phyloP scores from a whole-genome alignment of 2,797 vertebrate genomes.

The Glyptemys insculpta region DNA sequence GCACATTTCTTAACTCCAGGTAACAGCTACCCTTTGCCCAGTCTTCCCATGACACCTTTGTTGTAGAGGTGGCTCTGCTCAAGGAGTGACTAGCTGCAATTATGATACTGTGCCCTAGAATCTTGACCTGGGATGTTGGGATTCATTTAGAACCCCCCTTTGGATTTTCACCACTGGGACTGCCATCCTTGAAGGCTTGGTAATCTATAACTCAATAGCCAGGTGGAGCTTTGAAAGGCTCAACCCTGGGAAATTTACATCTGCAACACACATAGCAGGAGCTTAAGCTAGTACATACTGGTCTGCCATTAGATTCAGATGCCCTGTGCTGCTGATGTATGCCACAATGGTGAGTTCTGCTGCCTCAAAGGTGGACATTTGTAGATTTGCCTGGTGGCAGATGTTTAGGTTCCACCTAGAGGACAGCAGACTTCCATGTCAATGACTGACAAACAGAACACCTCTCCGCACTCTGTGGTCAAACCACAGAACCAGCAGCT shows the following conservation, averaged over 20 bases:
- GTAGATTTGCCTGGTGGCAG: too few relatives aligned
- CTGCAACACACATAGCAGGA: background rate
- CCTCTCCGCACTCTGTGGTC: too few relatives aligned
- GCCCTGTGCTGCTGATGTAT: background rate
- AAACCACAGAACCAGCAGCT: background rate
- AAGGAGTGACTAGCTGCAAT: background rate
- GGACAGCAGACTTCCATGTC: too few relatives aligned
- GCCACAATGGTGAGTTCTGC: too few relatives aligned
- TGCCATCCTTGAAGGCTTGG: background rate
- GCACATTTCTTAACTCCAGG: too few relatives aligned
- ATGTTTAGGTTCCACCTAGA: too few relatives aligned
- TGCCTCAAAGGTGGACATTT: too few relatives aligned
- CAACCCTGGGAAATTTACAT: background rate
- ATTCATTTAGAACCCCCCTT: background rate
- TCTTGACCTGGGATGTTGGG: background rate
- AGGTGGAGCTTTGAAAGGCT: background rate
- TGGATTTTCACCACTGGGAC: background rate
- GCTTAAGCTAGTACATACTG: background rate
- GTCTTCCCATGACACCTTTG: too few relatives aligned
- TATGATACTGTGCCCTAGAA: background rate
- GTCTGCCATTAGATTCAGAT: background rate
- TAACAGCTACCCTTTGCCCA: too few relatives aligned
- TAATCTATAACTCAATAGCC: background rate
- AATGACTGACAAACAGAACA: too few relatives aligned
- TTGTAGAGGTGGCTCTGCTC: background rate